phyloP scores from a whole-genome alignment of 2,113 vertebrate genomes.

The Gymnogyps californianus region DNA sequence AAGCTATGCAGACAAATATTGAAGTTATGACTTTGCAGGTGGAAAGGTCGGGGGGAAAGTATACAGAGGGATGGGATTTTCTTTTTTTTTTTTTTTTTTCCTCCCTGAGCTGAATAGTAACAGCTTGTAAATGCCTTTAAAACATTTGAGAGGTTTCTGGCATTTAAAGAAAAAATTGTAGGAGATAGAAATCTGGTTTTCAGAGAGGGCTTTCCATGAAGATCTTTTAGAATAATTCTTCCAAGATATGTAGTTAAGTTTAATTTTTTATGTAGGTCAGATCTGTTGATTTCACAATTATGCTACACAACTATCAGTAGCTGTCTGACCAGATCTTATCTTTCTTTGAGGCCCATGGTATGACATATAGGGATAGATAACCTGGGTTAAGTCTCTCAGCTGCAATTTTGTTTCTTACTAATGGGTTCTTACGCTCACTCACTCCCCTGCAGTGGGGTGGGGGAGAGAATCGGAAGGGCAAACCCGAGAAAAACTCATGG shows the following conservation, averaged over 20 bases:
- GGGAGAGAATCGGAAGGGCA: neutral
- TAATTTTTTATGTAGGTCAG: neutral
- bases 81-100: accelerated
- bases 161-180: neutral
- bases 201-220: neutral
- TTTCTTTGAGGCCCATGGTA: neutral
- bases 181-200: neutral
- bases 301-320: neutral
- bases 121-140: neutral
- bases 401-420: neutral
- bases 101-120: neutral
- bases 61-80: neutral
- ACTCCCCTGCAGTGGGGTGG: accelerated
- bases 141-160: neutral
- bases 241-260: neutral
- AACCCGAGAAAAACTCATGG: neutral
- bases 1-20: neutral
- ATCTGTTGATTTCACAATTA: neutral
- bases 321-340: neutral
- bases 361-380: neutral
- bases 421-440: neutral
- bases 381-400: neutral
- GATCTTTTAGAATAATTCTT: neutral
- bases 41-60: neutral
- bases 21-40: neutral